These are phyloP conservation scores for Halictus ligatus DNA, from an alignment of 2,888 invertebrate species.

Conservation along the genomic window DNA sequence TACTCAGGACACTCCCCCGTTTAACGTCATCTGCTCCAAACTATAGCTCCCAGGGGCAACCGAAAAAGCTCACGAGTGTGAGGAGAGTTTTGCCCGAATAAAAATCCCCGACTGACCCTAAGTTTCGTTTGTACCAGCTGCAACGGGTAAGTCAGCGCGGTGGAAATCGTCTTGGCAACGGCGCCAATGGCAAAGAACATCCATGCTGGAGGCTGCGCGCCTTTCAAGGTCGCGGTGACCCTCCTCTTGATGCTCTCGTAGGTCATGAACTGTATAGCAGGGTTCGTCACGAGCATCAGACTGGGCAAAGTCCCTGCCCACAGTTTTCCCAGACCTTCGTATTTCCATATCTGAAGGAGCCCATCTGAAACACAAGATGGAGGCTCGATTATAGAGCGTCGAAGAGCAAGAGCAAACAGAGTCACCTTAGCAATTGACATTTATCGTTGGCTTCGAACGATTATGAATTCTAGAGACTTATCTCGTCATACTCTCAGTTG, in stretches of 20 bases:
- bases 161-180: conserved; percentile 93
- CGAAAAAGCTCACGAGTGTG: too few species aligned
- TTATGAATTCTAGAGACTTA: neutral
- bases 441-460: too few species aligned
- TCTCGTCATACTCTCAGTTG: neutral
- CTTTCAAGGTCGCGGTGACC: conserved; percentile 85
- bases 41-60: neutral
- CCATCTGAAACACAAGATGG: conserved; percentile 85
- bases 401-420: neutral
- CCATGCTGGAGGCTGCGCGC: conserved; percentile 87
- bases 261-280: conserved; percentile 96
- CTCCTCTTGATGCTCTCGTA: conserved; percentile 94
- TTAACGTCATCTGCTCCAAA: neutral
- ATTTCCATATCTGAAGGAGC: conserved; percentile 88
- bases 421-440: neutral
- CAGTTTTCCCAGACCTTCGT: conserved; percentile 90
- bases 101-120: conserved; percentile 83
- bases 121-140: conserved; percentile 94
- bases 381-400: neutral
- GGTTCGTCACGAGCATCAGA: conserved; percentile 94
- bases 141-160: conserved; percentile 94
- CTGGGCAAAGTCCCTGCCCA: conserved; percentile 95
- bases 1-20: too few species aligned
- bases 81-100: too few species aligned
- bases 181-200: conserved; percentile 92